Evolutionary conservation across 37 sponge, comb jelly and placozoan genomes (phyloP).

Genomic region (Hexactinellida sp.): DNA sequence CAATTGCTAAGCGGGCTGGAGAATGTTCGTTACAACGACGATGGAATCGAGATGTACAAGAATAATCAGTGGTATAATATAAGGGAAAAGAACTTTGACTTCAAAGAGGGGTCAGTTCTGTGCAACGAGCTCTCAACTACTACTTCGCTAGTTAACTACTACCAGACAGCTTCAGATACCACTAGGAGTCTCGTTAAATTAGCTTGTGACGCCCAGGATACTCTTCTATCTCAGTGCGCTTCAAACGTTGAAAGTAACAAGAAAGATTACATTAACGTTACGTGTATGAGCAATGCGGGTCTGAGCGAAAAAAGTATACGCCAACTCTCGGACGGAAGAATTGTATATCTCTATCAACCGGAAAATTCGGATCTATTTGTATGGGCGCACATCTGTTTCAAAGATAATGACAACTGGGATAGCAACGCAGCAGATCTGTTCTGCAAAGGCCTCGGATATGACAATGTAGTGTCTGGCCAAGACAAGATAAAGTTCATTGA

Average conservation of each 20-base stretch:
- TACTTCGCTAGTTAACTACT: neutral
- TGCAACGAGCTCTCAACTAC: neutral
- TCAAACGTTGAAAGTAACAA: neutral
- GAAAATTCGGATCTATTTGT: neutral
- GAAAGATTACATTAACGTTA: neutral
- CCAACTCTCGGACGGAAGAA: neutral
- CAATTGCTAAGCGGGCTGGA: neutral
- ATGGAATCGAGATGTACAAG: neutral
- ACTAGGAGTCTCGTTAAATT: neutral
- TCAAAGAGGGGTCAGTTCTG: neutral
- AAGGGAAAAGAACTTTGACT: neutral
- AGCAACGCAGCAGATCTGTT: neutral
- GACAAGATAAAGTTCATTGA: neutral
- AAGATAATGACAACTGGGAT: neutral
- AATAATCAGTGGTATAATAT: neutral
- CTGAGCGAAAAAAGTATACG: neutral
- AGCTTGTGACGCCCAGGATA: neutral
- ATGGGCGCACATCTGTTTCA: neutral
- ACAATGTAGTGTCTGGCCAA: neutral
- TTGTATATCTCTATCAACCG: neutral
- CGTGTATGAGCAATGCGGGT: neutral
- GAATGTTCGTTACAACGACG: neutral
- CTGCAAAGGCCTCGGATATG: neutral
- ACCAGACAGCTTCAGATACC: neutral
- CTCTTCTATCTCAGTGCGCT: neutral